Percentiles rank a stretch among this genome's conserved stretches.
Conservation (phyloP, 2,888 invertebrate genomes). For the Linnaemya tessellans region DNA sequence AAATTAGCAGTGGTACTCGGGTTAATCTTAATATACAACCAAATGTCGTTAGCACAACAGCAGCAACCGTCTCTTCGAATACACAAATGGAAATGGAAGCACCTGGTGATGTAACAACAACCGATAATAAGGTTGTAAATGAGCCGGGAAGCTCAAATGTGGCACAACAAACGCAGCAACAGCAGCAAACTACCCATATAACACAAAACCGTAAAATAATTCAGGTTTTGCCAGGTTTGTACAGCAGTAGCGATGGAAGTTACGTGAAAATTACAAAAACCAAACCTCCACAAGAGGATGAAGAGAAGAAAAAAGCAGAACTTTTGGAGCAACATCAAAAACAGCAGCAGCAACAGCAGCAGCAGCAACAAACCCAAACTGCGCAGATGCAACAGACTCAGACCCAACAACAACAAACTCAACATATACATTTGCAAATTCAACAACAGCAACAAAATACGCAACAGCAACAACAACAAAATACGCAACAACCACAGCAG, state of each 20-base stretch:
- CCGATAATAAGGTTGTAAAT: slow-evolving; percentile 3
- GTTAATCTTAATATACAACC: slow-evolving; percentile 63
- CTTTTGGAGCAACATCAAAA: slow-evolving; percentile 53
- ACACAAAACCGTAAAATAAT: slow-evolving; percentile 69
- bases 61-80: not conserved
- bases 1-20: slow-evolving; percentile 44
- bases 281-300: slow-evolving; percentile 52
- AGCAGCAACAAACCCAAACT: slow-evolving; percentile 11
- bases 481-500: slow-evolving; percentile 43
- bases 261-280: slow-evolving; percentile 64
- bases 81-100: slow-evolving; percentile 54
- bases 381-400: slow-evolving; percentile 38
- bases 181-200: slow-evolving; percentile 51
- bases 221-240: slow-evolving; percentile 64
- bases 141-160: slow-evolving; percentile 20
- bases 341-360: slow-evolving; percentile 44
- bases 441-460: slow-evolving; percentile 48
- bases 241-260: slow-evolving; percentile 67
- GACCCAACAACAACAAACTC: slow-evolving; percentile 33
- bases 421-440: slow-evolving; percentile 42
- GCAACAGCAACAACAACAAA: slow-evolving; percentile 48
- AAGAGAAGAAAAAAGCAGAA: slow-evolving; percentile 60
- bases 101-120: not conserved
- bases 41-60: slow-evolving; percentile 32
- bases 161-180: slow-evolving; percentile 53